Evolutionary conservation across 2,888 invertebrate species (phyloP).

Genomic region (Gymnosoma rotundatum): DNA sequence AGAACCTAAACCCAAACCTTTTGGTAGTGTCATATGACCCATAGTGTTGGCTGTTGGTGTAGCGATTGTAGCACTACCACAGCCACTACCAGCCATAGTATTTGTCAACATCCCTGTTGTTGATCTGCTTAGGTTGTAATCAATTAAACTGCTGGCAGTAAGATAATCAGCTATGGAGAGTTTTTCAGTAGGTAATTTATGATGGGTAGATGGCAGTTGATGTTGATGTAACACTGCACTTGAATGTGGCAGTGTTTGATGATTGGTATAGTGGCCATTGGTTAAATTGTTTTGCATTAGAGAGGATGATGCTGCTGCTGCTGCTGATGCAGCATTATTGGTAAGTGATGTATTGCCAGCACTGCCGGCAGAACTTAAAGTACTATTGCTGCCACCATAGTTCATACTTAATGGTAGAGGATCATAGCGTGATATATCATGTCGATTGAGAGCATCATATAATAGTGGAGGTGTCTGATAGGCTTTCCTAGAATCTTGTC

Average conservation of each 20-base stretch:
- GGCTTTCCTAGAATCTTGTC: slow-evolving; percentile 78
- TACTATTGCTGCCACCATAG: slow-evolving; percentile 75
- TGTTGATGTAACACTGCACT: slow-evolving; percentile 71
- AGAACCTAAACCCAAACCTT: slow-evolving; percentile 74
- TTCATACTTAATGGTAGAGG: slow-evolving; percentile 77
- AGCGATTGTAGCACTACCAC: slow-evolving; percentile 10
- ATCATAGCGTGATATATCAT: slow-evolving; percentile 78
- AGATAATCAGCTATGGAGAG: slow-evolving; percentile 80
- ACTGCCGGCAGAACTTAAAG: slow-evolving; percentile 74
- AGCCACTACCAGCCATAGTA: slow-evolving; percentile 52
- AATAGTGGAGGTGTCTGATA: slow-evolving; percentile 79
- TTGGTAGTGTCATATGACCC: slow-evolving; percentile 79
- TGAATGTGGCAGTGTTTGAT: slow-evolving; percentile 78
- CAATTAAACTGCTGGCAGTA: slow-evolving; percentile 80
- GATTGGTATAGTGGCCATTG: slow-evolving; percentile 72
- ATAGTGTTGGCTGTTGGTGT: slow-evolving; percentile 34
- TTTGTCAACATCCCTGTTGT: slow-evolving; percentile 72
- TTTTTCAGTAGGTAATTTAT: slow-evolving; percentile 74
- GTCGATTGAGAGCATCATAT: slow-evolving; percentile 79
- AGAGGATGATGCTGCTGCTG: slow-evolving; percentile 51
- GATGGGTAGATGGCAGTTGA: slow-evolving; percentile 70
- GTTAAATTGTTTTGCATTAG: slow-evolving; percentile 68
- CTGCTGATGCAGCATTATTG: slow-evolving; percentile 57
- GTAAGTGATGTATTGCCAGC: slow-evolving; percentile 73
- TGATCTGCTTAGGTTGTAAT: slow-evolving; percentile 80